phyloP scores from a whole-genome alignment of 2,113 vertebrate species.

The Turdus rufiventris region DNA sequence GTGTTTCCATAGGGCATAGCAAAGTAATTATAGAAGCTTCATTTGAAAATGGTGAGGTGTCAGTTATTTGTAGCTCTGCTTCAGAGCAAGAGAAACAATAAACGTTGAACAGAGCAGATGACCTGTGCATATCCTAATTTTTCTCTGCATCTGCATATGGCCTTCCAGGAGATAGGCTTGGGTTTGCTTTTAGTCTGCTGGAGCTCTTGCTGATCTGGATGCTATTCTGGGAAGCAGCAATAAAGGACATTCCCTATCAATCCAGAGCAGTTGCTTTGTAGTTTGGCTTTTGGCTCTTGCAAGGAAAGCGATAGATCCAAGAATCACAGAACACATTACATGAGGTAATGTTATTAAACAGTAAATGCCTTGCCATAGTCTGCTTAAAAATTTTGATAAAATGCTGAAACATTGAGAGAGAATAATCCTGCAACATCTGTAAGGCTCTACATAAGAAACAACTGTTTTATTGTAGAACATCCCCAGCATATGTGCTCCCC shows the following conservation, averaged over 20 bases:
- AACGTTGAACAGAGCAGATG: neutral
- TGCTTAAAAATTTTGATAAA: neutral
- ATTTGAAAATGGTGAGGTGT: neutral
- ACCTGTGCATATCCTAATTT: neutral
- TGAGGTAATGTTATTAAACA: neutral
- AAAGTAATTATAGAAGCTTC: neutral
- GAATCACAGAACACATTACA: neutral
- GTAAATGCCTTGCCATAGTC: neutral
- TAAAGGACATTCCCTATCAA: neutral
- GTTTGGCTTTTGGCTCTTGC: neutral
- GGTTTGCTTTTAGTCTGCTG: neutral
- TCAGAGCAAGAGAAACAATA: neutral
- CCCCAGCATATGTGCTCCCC: neutral
- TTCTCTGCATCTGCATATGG: neutral
- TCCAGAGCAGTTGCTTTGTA: neutral
- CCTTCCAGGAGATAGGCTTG: neutral
- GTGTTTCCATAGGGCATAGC: neutral
- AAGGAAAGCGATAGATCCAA: neutral
- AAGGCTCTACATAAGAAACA: neutral
- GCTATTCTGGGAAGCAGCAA: neutral
- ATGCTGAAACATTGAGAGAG: neutral
- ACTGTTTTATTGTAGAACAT: neutral
- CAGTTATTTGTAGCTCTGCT: neutral
- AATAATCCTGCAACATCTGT: neutral
- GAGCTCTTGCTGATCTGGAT: neutral